These are phyloP conservation scores for Gonatopus flavifemur DNA, from an alignment of 1,140 invertebrate genomes.

Conservation along the genomic window DNA sequence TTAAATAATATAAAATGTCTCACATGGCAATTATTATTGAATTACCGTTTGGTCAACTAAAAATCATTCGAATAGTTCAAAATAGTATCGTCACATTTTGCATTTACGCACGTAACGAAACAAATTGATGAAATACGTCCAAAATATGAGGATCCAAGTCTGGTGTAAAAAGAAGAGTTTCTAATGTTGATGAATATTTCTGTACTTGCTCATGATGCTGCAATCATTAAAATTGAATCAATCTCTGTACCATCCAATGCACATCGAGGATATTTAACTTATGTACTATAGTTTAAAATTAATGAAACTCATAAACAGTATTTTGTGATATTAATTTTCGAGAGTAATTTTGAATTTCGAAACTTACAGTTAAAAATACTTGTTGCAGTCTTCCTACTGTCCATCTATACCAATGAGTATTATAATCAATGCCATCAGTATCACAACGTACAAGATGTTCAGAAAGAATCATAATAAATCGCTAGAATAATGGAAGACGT, in stretches of 20 bases:
- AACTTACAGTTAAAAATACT: constrained; percentile 88
- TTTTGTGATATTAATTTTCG: too few relatives aligned
- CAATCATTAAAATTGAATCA: constrained; percentile 33
- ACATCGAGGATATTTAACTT: constrained; percentile 7
- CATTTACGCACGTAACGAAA: constrained; percentile 69
- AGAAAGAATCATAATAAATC: constrained; percentile 97
- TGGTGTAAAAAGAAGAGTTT: constrained; percentile 93
- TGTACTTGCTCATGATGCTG: constrained; percentile 98
- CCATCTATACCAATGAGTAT: constrained; percentile 97
- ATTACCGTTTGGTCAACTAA: too few relatives aligned
- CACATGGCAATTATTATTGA: too few relatives aligned
- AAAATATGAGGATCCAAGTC: constrained; percentile 95
- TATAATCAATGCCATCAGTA: constrained; percentile 88
- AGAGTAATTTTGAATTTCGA: not conserved
- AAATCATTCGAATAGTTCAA: too few relatives aligned
- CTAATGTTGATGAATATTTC: constrained; percentile 91
- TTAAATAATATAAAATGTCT: too few relatives aligned
- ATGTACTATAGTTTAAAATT: not conserved
- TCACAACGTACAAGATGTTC: constrained; percentile 94
- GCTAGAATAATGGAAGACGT: constrained; percentile 59
- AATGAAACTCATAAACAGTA: not conserved
- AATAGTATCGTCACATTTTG: too few relatives aligned
- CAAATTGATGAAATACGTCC: constrained; percentile 97
- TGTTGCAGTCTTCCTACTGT: constrained; percentile 93
- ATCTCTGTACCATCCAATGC: not conserved